phyloP scores from a whole-genome alignment of 2,113 vertebrate species.

The Nibea coibor region DNA sequence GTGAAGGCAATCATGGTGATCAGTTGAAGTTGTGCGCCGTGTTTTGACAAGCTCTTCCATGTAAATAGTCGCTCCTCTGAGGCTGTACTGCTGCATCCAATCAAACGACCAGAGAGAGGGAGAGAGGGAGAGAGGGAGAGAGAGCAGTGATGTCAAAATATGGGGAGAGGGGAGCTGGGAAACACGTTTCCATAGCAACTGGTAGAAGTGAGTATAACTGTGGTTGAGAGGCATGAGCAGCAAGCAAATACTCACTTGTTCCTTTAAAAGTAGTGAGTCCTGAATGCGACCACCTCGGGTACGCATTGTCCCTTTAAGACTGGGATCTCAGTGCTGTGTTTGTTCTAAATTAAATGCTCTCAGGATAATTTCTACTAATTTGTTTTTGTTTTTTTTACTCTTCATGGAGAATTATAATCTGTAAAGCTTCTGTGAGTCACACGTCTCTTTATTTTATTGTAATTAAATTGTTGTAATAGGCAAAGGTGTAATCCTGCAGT shows the following conservation, averaged over 20 bases:
- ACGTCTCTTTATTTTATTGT: not conserved
- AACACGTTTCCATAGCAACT: constrained; percentile 82
- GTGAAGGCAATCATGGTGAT: constrained; percentile 42
- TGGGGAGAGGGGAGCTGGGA: constrained; percentile 61
- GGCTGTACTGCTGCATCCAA: constrained; percentile 62
- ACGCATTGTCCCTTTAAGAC: constrained; percentile 15
- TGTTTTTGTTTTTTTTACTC: not conserved
- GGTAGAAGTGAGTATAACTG: constrained; percentile 76
- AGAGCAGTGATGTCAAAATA: constrained; percentile 61
- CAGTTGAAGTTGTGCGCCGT: constrained; percentile 42
- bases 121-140: constrained; percentile 6
- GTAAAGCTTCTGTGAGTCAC: not conserved
- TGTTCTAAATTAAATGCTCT: constrained; percentile 23
- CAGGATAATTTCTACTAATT: not conserved
- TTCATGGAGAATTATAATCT: constrained; percentile 4
- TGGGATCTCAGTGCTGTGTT: constrained; percentile 4
- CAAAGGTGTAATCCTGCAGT: not conserved
- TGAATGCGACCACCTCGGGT: constrained; percentile 34
- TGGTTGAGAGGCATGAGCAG: constrained; percentile 77
- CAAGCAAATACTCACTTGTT: constrained; percentile 74
- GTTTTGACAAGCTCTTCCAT: constrained; percentile 58
- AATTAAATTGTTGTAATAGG: not conserved
- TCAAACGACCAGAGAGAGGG: constrained; percentile 45
- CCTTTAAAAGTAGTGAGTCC: constrained; percentile 54
- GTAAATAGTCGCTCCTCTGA: constrained; percentile 64